Base-by-base conservation (phyloP, 2,888 invertebrate species). In the Philopedon plagiatum region DNA sequence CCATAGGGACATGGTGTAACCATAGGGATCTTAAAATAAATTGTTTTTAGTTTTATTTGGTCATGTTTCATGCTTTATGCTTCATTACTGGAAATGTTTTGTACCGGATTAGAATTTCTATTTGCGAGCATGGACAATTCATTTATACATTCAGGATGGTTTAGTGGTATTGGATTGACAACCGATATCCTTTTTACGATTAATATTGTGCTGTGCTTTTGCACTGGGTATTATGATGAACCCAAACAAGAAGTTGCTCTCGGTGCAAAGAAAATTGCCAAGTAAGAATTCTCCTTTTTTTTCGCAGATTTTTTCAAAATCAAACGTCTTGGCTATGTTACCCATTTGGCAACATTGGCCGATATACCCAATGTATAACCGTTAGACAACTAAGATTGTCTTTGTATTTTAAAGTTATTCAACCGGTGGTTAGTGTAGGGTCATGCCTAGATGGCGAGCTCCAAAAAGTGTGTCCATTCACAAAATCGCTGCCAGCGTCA, bases 211-310 rank as follows among this genome's bases (percentile, higher is more conserved):
- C 41, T 81, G 11, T 78, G 77, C 61, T 76, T 77, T 63, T 75
- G 80, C 13, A 81, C 80, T 19, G 82, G 82, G 11, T 82, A 80
- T 60, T 81, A 81, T 61, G 80, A 80, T 34, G 81, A 81, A 68
- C 78, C 80, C 2, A 78, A 78, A 60, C 81, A 82, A 75, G 79
- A 80, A 70, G 78, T 82, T 32, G 78, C 29, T 29, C 29, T 51
- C 7, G 29, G 29, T 8, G 5, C 7, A 15, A 26, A 7, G n/a
- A 13, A 74, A 2, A 51, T 29, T 4, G 13, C 15, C n/a, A 29
- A 13, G 51, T 26, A 26, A 13, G 15, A 15, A 51, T 44, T 44
- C 46, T 81, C 7, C 77, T 77, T 62, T 76, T 77, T 58, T 74
- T n/a, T n/a, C n/a, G n/a, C n/a, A n/a, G n/a, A n/a, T n/a, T n/a